Percentiles rank a stretch among this genome's conserved stretches.
phyloP scores from a whole-genome alignment of 2,113 vertebrate species.

The Oceanites oceanicus region DNA sequence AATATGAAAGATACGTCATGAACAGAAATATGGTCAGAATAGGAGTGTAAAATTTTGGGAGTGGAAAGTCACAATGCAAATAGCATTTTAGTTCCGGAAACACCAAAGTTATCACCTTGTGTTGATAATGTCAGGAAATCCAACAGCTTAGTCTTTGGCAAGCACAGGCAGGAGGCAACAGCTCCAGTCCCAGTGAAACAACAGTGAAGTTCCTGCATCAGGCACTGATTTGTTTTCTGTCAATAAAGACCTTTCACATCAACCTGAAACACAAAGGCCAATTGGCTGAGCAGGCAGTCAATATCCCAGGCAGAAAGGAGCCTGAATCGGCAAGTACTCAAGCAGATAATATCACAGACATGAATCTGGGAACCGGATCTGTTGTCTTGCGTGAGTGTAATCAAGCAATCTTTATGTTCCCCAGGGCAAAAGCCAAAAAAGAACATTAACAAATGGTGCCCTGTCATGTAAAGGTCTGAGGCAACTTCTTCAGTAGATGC shows the following conservation, averaged over 20 bases:
- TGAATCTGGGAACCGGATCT: constrained; percentile 11
- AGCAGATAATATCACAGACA: constrained; percentile 3
- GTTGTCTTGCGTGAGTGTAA: neutral
- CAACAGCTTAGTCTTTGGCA: neutral
- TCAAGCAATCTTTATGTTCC: constrained; percentile 8
- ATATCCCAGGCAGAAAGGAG: constrained; percentile 21
- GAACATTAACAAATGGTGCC: constrained; percentile 31
- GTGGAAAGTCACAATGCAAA: neutral
- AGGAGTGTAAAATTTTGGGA: neutral
- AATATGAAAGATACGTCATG: neutral
- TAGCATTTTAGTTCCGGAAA: neutral
- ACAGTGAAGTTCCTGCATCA: neutral
- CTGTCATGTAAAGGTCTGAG: constrained; percentile 29
- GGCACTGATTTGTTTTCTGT: neutral
- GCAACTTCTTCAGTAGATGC: constrained; percentile 17
- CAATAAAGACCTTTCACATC: neutral
- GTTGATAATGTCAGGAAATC: neutral
- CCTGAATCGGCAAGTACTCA: neutral
- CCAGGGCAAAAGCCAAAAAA: neutral
- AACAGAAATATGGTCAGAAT: neutral
- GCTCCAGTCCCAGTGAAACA: neutral
- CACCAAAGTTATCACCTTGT: neutral
- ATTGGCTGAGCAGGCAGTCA: constrained; percentile 5
- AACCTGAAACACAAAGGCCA: constrained; percentile 1
- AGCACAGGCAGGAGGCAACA: neutral